Evolutionary conservation across 2,113 vertebrate genomes (phyloP), one percentile per base, ranked within the genome.

Genomic region (Microtus montanus): DNA sequence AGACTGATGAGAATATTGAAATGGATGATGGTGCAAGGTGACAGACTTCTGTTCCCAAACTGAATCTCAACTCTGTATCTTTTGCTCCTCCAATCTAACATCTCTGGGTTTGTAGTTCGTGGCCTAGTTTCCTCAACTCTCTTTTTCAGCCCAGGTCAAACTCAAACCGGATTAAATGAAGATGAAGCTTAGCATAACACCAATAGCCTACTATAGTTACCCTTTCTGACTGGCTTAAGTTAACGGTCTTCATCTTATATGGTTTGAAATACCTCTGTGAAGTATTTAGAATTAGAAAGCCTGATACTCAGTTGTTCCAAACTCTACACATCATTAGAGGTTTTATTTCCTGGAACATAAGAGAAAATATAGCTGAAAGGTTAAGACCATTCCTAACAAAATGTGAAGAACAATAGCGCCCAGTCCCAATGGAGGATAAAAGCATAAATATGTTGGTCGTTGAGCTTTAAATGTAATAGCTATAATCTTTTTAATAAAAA

Each of bases 261-360:
- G 49, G 10, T 52, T 85, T 87, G 93, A 73, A 64, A 71, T 68
- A 14, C 20, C 13, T 83, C 20, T 4, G 11, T 64, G 17, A 68
- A 54, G 12, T 66, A 63, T 85, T 93, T 58, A 47, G 70, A 93
- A 54, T n/a, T 68, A 30, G 75, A 85, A 96, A 92, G 77, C 80
- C 33, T 92, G 58, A 35, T 61, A n/a, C 70, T 73, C 33, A 91
- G 24, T 87, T 92, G 13, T 92, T 58, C 86, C 54, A 89, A 90
- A 20, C 20, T 52, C 58, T 44, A 8, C 30, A 91, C 87, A 91
- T 74, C 79, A 64, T 89, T 80, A 3, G 4, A 66, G 14, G 70
- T 96, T 89, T 95, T 41, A 80, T 90, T 88, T 88, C 30, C 52
- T 85, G 54, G 17, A 78, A 71, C 24, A 22, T 22, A 41, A 15